Evolutionary conservation across 2,113 vertebrate genomes (phyloP).

Genomic region (Clarias magur): DNA sequence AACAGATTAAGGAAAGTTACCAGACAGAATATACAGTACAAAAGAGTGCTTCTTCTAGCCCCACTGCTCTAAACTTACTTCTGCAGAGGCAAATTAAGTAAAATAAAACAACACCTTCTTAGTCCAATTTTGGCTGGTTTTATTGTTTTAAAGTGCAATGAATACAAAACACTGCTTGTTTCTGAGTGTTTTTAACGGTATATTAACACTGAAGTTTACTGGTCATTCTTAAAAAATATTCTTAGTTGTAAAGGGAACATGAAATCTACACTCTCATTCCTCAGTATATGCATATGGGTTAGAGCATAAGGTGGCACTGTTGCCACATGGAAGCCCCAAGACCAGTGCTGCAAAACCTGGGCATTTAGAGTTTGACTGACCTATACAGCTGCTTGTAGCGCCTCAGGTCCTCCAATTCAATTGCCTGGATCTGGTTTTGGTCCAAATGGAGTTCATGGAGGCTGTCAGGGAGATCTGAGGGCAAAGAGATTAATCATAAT

Average conservation of each 20-base stretch:
- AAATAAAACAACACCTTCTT: background rate
- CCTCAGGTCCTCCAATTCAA: slow-evolving; percentile 84
- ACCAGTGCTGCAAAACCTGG: background rate
- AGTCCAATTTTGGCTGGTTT: background rate
- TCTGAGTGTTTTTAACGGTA: background rate
- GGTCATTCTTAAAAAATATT: background rate
- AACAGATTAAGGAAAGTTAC: slow-evolving; percentile 31
- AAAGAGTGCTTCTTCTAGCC: background rate
- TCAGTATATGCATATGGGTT: slow-evolving; percentile 26
- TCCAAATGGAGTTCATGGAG: slow-evolving; percentile 86
- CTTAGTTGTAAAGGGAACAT: background rate
- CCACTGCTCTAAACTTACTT: background rate
- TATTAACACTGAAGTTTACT: background rate
- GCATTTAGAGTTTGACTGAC: slow-evolving; percentile 58
- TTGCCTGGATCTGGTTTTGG: slow-evolving; percentile 86
- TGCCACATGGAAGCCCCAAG: slow-evolving; percentile 28
- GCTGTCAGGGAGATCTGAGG: slow-evolving; percentile 82
- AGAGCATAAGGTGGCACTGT: slow-evolving; percentile 59
- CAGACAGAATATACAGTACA: background rate
- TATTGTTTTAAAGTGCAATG: background rate
- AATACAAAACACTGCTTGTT: background rate
- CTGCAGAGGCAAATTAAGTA: background rate
- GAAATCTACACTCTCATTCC: background rate
- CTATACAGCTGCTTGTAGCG: slow-evolving; percentile 82
- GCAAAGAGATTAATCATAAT: background rate